Percentiles rank a stretch among this genome's conserved stretches.
phyloP scores from a whole-genome alignment of 2,797 vertebrate species.

The Pangasius macronema region DNA sequence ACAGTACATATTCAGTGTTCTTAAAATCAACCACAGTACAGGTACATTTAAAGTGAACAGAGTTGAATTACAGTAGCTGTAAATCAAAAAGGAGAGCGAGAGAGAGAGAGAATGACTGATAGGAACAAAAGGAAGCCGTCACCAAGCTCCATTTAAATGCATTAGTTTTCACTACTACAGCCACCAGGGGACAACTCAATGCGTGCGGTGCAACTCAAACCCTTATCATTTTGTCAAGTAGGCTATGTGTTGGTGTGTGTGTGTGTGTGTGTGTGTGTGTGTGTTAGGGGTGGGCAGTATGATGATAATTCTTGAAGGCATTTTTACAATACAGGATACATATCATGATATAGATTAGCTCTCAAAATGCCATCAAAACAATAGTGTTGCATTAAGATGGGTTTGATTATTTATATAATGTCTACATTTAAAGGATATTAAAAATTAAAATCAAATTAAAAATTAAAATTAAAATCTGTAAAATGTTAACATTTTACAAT shows the following conservation, averaged over 20 bases:
- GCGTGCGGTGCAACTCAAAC: conserved; percentile 22
- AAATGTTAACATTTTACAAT: background rate
- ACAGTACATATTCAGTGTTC: background rate
- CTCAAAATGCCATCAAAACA: background rate
- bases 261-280: too few relatives aligned
- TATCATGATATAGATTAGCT: background rate
- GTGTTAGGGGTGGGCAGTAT: background rate
- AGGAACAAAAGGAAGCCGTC: conserved; percentile 16
- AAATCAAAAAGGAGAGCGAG: conserved; percentile 24
- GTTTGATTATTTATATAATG: background rate
- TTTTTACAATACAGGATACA: background rate
- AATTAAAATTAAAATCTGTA: background rate
- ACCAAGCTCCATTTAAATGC: conserved; percentile 41
- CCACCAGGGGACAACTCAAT: background rate
- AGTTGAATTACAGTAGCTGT: conserved; percentile 37
- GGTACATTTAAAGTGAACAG: conserved; percentile 30
- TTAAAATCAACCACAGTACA: conserved; percentile 26
- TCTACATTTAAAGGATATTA: background rate
- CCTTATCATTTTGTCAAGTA: conserved; percentile 30
- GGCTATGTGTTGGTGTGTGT: background rate
- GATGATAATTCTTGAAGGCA: background rate
- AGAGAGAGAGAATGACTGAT: background rate
- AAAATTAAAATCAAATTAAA: background rate
- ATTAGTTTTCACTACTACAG: conserved; percentile 34
- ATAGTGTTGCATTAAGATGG: background rate